Percentiles rank a stretch among this genome's conserved stretches.
phyloP scores from a whole-genome alignment of 2,797 vertebrate species.

The Falco concolor region DNA sequence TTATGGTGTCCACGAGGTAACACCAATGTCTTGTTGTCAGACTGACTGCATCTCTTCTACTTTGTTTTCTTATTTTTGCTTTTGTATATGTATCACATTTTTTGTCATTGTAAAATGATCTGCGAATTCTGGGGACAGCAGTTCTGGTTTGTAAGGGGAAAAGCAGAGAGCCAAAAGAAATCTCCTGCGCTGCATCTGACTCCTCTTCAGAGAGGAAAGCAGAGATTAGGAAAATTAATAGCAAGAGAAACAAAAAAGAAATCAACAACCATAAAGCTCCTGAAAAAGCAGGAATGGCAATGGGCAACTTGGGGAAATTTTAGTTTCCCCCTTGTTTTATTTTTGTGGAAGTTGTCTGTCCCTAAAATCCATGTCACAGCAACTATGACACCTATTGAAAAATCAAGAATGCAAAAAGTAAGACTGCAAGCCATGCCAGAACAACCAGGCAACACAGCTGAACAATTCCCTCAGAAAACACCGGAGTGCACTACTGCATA shows the following conservation, averaged over 20 bases:
- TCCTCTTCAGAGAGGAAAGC: not conserved
- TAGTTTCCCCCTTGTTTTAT: not conserved
- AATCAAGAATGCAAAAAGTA: not conserved
- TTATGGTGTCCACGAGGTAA: not conserved
- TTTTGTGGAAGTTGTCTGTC: not conserved
- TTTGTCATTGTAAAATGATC: not conserved
- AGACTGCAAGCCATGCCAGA: not conserved
- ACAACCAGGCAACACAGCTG: not conserved
- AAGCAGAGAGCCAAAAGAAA: not conserved
- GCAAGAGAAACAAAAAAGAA: not conserved
- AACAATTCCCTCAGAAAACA: not conserved
- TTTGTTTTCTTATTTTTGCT: not conserved
- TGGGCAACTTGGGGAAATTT: not conserved
- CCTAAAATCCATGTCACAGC: not conserved
- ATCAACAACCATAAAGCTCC: not conserved
- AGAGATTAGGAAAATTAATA: not conserved
- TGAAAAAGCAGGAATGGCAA: not conserved
- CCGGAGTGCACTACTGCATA: not conserved
- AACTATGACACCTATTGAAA: not conserved
- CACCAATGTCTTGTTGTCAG: not conserved
- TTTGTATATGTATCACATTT: not conserved
- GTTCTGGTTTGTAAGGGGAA: not conserved
- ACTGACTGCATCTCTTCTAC: not conserved
- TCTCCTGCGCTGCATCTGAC: not conserved
- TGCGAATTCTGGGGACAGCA: not conserved